phyloP scores from a whole-genome alignment of 2,797 vertebrate genomes.

The Parambassis ranga region DNA sequence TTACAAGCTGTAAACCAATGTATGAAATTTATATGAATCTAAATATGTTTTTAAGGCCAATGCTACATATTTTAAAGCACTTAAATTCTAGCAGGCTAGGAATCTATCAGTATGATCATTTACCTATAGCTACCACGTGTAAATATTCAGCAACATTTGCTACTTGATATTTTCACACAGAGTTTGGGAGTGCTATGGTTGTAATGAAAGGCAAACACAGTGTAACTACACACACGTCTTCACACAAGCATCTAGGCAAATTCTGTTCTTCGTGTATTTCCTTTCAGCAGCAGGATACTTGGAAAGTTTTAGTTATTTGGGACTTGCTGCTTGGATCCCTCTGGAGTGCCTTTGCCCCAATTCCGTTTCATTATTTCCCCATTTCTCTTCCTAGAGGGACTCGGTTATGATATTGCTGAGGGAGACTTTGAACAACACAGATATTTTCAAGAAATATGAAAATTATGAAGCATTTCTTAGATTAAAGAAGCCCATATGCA shows the following conservation, averaged over 20 bases:
- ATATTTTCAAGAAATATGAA: conserved; percentile 35
- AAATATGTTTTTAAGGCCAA: too few species aligned
- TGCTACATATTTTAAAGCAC: too few species aligned
- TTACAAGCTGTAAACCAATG: too few species aligned
- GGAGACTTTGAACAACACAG: conserved; percentile 16
- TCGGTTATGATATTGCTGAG: neutral
- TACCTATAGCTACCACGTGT: too few species aligned
- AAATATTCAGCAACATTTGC: too few species aligned
- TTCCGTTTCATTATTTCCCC: conserved; percentile 40
- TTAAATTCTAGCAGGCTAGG: too few species aligned
- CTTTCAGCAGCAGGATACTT: conserved; percentile 9
- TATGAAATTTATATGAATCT: too few species aligned
- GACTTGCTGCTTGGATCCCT: conserved; percentile 18
- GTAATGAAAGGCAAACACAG: too few species aligned
- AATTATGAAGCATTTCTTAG: conserved; percentile 14
- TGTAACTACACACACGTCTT: neutral
- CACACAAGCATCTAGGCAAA: conserved; percentile 12
- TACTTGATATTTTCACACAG: too few species aligned
- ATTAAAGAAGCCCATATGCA: conserved; percentile 31
- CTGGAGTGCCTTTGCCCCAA: conserved; percentile 29
- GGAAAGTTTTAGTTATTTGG: conserved; percentile 21
- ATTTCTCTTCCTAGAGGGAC: conserved; percentile 23
- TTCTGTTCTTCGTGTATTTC: conserved; percentile 1
- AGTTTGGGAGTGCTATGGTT: too few species aligned
- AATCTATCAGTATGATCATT: too few species aligned